These are phyloP conservation scores for Aporophyla lueneburgensis DNA, from an alignment of 2,888 invertebrate genomes.

Conservation along the genomic window DNA sequence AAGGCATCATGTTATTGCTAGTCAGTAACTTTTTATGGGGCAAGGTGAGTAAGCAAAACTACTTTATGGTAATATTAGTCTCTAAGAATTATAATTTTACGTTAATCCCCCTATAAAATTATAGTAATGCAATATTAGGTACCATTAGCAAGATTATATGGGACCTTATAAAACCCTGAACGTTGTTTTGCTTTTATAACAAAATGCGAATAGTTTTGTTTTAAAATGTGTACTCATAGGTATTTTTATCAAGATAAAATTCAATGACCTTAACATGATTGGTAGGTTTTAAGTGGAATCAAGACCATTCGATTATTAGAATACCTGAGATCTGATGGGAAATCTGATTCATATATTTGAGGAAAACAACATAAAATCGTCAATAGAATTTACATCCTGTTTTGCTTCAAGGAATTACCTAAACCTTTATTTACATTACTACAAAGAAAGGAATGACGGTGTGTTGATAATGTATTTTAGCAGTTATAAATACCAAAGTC, in stretches of 20 bases:
- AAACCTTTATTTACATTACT: slow-evolving; percentile 7
- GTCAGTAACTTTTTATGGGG: slow-evolving; percentile 33
- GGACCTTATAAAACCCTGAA: not conserved
- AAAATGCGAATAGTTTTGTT: not conserved
- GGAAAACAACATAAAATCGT: slow-evolving; percentile 8
- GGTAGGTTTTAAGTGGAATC: not conserved
- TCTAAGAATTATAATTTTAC: slow-evolving; percentile 16
- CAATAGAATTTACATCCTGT: slow-evolving; percentile 24
- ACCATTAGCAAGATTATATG: not conserved
- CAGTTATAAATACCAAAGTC: slow-evolving; percentile 29
- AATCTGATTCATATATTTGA: slow-evolving; percentile 32
- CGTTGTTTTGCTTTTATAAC: not conserved
- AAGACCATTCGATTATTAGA: not conserved
- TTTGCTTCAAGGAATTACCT: slow-evolving; percentile 21
- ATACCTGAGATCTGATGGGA: slow-evolving; percentile 8
- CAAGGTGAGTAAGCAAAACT: slow-evolving; percentile 52
- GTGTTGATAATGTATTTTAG: slow-evolving; percentile 8
- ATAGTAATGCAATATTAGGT: not conserved
- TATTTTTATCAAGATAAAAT: not conserved
- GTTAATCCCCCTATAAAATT: slow-evolving; percentile 10
- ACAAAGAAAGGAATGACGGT: slow-evolving; percentile 35
- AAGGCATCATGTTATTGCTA: slow-evolving; percentile 21
- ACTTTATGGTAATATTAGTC: slow-evolving; percentile 35
- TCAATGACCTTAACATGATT: not conserved
- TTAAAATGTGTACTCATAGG: not conserved